Conservation (phyloP, 53 echinoderm and acorn worm species). For the Mesocentrotus franciscanus region DNA sequence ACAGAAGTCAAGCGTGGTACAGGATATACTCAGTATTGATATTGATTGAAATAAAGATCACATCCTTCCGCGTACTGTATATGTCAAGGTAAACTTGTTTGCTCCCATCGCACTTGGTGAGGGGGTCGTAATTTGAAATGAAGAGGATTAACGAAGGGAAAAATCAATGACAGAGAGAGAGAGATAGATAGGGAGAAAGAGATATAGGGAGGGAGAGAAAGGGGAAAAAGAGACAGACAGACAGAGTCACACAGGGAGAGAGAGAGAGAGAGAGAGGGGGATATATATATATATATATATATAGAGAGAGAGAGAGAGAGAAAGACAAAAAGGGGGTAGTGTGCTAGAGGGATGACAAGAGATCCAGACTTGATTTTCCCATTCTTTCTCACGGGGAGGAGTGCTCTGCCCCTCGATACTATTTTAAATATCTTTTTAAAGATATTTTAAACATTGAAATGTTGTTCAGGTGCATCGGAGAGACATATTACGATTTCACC, state of each 20-base stretch:
- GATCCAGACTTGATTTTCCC: too few relatives aligned
- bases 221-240: neutral
- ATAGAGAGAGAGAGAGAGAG: too few relatives aligned
- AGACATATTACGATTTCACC: too few relatives aligned
- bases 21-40: neutral
- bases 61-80: slow-evolving; percentile 32
- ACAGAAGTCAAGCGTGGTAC: neutral
- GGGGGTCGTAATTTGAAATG: neutral
- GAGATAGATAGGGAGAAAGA: neutral
- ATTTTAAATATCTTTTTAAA: too few relatives aligned
- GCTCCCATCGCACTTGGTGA: neutral
- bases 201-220: neutral
- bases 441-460: too few relatives aligned
- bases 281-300: too few relatives aligned
- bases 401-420: too few relatives aligned
- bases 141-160: neutral
- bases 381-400: too few relatives aligned
- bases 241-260: neutral
- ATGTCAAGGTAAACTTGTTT: slow-evolving; percentile 41
- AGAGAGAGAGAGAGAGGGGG: neutral
- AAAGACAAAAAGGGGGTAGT: too few relatives aligned
- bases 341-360: too few relatives aligned
- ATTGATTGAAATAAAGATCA: neutral
- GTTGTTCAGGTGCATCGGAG: too few relatives aligned
- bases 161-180: neutral